Evolutionary conservation across 2,888 invertebrate species (phyloP), one percentile per base, ranked within the genome.

Genomic region (Protula sp.): DNA sequence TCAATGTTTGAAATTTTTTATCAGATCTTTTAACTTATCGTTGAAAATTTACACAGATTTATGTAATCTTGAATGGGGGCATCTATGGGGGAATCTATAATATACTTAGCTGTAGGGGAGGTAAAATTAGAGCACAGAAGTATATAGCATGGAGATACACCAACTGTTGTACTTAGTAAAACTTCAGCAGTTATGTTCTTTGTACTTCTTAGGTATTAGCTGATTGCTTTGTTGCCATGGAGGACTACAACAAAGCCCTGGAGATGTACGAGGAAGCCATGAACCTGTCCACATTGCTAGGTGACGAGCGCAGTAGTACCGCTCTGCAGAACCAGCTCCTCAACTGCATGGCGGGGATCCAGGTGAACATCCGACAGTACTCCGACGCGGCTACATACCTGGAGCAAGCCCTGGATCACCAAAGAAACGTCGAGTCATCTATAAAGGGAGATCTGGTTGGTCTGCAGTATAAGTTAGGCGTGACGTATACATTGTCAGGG

Each of bases 391-490:
- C 75, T 3, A 71, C 72, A 47, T 76, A 77, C 61, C 69, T 79
- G 58, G 76, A 76, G 55, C 75, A 78, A 59, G 79, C 78, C n/a
- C 72, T 77, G 29, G 75, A 74, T 63, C 64, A 60, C 61, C 78
- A 79, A 63, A 75, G 75, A 60, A 73, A 73, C 5, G 69, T 79
- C 66, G 76, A 77, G 24, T 74, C 73, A 52, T 76, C 77, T 55
- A 79, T 79, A 47, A 75, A 76, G 54, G 75, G 72, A n/a, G 79
- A 79, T 61, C 66, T 79, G 52, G 73, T 77, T 45, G 74, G 70
- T 54, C 73, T 77, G 1, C 67, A 78, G 9, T 69, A 75, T 55
- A 74, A 75, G 60, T 70, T 79, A 29, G 79, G 76, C 2, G 72
- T 75, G 62, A 77, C 78, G 70, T 76, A 78, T 63, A 76, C 75